Conservation (phyloP, 2,113 vertebrate genomes). For the Motacilla alba region DNA sequence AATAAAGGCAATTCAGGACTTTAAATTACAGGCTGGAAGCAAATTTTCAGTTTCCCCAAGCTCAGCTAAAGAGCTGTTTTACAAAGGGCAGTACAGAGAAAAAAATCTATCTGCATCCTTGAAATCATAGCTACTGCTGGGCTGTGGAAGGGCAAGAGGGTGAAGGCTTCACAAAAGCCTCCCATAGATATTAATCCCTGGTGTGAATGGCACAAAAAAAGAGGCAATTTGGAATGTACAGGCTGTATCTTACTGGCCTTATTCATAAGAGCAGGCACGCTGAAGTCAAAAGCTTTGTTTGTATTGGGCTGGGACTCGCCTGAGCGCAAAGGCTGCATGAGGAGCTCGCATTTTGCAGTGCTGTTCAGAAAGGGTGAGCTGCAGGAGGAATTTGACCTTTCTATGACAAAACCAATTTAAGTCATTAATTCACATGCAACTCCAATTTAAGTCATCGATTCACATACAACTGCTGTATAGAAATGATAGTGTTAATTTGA, state of each 20-base stretch:
- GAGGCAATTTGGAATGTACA: constrained; percentile 29
- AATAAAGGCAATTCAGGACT: not conserved
- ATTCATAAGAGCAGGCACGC: not conserved
- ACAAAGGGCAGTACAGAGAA: not conserved
- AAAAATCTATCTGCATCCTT: not conserved
- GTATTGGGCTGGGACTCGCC: not conserved
- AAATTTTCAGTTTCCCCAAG: not conserved
- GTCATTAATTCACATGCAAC: not conserved
- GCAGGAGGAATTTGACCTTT: not conserved
- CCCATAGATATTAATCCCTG: constrained; percentile 26
- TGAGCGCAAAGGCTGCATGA: not conserved
- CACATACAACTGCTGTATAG: not conserved
- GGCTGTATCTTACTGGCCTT: not conserved
- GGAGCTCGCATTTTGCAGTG: not conserved
- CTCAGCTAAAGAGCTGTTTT: not conserved
- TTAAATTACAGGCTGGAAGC: not conserved
- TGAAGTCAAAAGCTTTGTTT: constrained; percentile 51
- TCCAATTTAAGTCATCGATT: not conserved
- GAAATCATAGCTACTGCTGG: constrained; percentile 15
- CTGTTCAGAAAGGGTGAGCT: not conserved
- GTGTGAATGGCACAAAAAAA: constrained; percentile 24
- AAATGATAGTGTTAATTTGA: not conserved
- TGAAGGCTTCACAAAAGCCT: constrained; percentile 16
- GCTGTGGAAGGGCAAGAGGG: constrained; percentile 1
- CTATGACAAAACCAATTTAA: not conserved